Conservation (phyloP, 2,797 vertebrate genomes). For the Coregonus ussuriensis region DNA sequence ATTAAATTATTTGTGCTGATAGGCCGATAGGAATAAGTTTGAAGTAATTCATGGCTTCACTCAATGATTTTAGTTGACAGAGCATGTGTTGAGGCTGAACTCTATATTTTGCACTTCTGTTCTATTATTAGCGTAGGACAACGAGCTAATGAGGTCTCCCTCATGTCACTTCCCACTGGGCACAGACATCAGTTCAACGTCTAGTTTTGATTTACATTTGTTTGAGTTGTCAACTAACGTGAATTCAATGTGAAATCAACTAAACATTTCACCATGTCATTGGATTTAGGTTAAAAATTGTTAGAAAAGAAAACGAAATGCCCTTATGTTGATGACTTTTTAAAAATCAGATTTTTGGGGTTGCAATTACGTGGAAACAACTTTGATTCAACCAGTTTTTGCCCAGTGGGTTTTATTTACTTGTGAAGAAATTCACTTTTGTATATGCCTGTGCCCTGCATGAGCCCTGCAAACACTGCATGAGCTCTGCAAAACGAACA, state of each 20-base stretch:
- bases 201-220: too few species aligned
- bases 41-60: slow-evolving; percentile 45
- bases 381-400: too few species aligned
- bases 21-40: slow-evolving; percentile 72
- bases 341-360: too few species aligned
- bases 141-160: slow-evolving; percentile 91
- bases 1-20: background rate
- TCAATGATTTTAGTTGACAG: slow-evolving; percentile 86
- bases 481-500: background rate
- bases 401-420: slow-evolving; percentile 76
- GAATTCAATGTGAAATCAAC: too few species aligned
- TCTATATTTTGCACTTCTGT: slow-evolving; percentile 87
- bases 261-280: too few species aligned
- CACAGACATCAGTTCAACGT: too few species aligned
- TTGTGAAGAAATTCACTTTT: slow-evolving; percentile 57
- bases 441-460: slow-evolving; percentile 18
- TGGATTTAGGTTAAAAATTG: too few species aligned
- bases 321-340: too few species aligned
- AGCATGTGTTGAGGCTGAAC: slow-evolving; percentile 84
- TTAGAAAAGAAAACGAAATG: slow-evolving; percentile 64
- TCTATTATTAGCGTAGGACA: slow-evolving; percentile 88
- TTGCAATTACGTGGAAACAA: too few species aligned
- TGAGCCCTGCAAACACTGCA: background rate
- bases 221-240: too few species aligned
- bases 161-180: slow-evolving; percentile 24